Conservation (phyloP, 1,140 invertebrate genomes). For the Neocloeon triangulifer region DNA sequence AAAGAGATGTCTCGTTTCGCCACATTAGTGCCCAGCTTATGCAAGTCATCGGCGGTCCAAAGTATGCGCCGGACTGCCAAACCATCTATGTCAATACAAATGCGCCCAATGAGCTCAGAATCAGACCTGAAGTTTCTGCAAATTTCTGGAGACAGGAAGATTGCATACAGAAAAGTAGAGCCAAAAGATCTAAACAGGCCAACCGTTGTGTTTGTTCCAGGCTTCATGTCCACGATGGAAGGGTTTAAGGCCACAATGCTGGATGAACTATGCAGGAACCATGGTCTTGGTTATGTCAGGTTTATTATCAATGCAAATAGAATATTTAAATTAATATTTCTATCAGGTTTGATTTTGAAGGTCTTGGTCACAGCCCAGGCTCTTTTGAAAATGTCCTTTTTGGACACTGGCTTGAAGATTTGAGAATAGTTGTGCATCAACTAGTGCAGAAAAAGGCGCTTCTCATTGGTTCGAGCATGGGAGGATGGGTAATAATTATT, state of each 20-base stretch:
- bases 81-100: neutral
- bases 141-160: neutral
- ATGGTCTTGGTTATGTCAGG: neutral
- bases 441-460: neutral
- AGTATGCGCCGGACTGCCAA: too few species aligned
- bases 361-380: conserved; percentile 1
- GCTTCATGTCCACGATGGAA: conserved; percentile 3
- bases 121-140: neutral
- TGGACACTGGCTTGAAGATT: conserved; percentile 2
- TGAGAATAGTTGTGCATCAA: neutral
- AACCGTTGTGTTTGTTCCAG: conserved; percentile 2
- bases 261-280: neutral
- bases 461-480: conserved; percentile 3
- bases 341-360: conserved; percentile 4
- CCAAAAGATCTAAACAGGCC: neutral
- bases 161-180: neutral
- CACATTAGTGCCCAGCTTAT: too few species aligned
- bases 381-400: neutral
- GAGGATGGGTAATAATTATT: conserved; percentile 3
- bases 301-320: too few species aligned
- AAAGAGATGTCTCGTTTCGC: too few species aligned
- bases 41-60: too few species aligned
- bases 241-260: neutral
- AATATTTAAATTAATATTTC: too few species aligned
- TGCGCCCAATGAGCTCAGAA: neutral